These are phyloP conservation scores for Oophaga sylvatica DNA, from an alignment of 2,797 vertebrate species.

Conservation along the genomic window DNA sequence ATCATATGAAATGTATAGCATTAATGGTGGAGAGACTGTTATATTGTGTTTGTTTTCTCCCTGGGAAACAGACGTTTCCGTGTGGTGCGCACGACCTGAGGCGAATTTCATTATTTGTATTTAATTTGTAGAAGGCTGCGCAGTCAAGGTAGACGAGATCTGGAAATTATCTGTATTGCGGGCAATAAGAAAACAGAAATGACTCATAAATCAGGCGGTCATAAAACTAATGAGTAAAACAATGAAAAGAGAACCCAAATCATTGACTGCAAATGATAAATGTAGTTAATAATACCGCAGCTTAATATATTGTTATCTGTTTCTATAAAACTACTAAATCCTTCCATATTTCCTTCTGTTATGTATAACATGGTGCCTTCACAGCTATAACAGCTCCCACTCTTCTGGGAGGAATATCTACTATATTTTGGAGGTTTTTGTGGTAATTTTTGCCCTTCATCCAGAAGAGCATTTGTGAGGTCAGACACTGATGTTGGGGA, in stretches of 20 bases:
- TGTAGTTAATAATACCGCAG: background rate
- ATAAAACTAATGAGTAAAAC: constrained; percentile 23
- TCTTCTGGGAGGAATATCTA: too few species aligned
- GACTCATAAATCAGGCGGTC: background rate
- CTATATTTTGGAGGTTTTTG: too few species aligned
- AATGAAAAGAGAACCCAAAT: background rate
- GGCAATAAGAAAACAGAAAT: background rate
- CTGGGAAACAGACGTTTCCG: background rate
- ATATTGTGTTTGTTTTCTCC: background rate
- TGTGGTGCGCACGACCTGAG: background rate
- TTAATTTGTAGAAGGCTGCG: background rate
- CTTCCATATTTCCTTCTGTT: background rate
- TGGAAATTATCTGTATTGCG: background rate
- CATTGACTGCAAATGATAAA: background rate
- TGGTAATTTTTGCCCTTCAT: too few species aligned
- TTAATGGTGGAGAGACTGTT: background rate
- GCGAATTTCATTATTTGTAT: constrained; percentile 15
- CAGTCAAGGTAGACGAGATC: background rate
- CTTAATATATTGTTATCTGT: background rate
- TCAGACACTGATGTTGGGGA: too few species aligned
- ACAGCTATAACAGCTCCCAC: too few species aligned
- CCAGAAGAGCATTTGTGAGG: too few species aligned
- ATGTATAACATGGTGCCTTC: background rate
- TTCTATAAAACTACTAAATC: background rate
- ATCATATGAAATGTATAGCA: background rate